phyloP scores from a whole-genome alignment of 2,113 vertebrate genomes.

The Geococcyx californianus region DNA sequence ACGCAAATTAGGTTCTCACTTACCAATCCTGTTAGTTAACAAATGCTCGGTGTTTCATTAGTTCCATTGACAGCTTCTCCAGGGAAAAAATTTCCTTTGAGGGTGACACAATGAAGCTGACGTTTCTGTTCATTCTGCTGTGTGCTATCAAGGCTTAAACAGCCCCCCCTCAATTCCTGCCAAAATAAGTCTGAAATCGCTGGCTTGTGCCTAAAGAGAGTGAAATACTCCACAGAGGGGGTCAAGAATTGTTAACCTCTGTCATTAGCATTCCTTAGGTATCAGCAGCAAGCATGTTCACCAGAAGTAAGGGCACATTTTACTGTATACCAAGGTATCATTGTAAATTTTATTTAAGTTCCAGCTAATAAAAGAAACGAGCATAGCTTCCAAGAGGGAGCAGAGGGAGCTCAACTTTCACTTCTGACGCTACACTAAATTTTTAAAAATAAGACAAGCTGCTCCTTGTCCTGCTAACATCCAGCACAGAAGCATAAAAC shows the following conservation, averaged over 20 bases:
- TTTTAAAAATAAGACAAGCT: conserved; percentile 19
- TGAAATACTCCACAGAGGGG: neutral
- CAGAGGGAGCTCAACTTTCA: neutral
- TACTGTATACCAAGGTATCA: neutral
- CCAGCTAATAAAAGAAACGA: conserved; percentile 1
- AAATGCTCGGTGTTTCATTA: conserved; percentile 33
- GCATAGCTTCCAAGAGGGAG: neutral
- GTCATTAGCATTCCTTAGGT: neutral
- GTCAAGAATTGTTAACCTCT: neutral
- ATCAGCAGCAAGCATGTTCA: neutral
- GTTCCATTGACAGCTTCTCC: neutral
- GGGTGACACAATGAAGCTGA: neutral
- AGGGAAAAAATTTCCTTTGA: conserved; percentile 7
- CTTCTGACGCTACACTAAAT: neutral
- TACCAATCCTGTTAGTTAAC: neutral
- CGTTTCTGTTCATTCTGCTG: neutral
- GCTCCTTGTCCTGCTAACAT: neutral
- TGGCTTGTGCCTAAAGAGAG: neutral
- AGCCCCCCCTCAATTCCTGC: neutral
- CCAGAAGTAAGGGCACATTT: neutral
- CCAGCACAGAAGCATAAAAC: neutral
- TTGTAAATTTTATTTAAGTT: conserved; percentile 13
- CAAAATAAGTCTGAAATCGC: neutral
- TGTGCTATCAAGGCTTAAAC: neutral
- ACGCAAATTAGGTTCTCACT: neutral